Percentiles rank a stretch among this genome's conserved stretches.
These are phyloP conservation scores for Trissolcus brochymenae DNA, from an alignment of 2,888 invertebrate species.

Conservation along the genomic window DNA sequence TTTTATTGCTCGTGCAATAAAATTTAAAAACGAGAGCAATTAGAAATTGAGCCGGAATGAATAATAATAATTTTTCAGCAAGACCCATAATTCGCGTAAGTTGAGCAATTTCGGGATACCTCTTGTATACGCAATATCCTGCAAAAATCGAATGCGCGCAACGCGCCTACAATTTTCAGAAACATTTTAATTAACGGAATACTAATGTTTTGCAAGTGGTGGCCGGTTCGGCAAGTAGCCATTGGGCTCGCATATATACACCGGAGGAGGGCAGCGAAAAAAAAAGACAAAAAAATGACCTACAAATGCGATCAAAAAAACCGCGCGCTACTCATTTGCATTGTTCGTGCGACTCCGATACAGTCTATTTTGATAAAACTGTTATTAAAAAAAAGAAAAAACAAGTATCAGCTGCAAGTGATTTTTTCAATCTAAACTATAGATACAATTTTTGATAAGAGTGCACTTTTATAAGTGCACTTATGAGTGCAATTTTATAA, in stretches of 20 bases:
- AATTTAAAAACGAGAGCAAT: slow-evolving; percentile 16
- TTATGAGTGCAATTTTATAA: no score
- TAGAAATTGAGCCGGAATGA: slow-evolving; percentile 42
- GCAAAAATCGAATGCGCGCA: slow-evolving; percentile 45
- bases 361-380: slow-evolving; percentile 1
- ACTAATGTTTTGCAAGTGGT: slow-evolving; percentile 69
- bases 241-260: slow-evolving; percentile 48
- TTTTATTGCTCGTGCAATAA: background rate
- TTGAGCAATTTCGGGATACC: slow-evolving; percentile 56
- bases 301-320: slow-evolving; percentile 19
- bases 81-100: slow-evolving; percentile 53
- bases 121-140: slow-evolving; percentile 57
- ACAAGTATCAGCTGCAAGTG: no score
- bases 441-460: no score
- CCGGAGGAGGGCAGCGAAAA: slow-evolving; percentile 22
- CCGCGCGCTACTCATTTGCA: slow-evolving; percentile 36
- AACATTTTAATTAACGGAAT: slow-evolving; percentile 74
- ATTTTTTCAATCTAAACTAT: no score
- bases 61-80: slow-evolving; percentile 52
- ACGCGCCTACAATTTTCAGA: slow-evolving; percentile 67
- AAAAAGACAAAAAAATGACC: slow-evolving; percentile 16
- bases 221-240: slow-evolving; percentile 59
- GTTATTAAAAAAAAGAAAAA: no score
- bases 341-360: slow-evolving; percentile 44
- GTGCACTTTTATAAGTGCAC: no score